Evolutionary conservation across 2,113 vertebrate species (phyloP).

Genomic region (Bufo gargarizans): DNA sequence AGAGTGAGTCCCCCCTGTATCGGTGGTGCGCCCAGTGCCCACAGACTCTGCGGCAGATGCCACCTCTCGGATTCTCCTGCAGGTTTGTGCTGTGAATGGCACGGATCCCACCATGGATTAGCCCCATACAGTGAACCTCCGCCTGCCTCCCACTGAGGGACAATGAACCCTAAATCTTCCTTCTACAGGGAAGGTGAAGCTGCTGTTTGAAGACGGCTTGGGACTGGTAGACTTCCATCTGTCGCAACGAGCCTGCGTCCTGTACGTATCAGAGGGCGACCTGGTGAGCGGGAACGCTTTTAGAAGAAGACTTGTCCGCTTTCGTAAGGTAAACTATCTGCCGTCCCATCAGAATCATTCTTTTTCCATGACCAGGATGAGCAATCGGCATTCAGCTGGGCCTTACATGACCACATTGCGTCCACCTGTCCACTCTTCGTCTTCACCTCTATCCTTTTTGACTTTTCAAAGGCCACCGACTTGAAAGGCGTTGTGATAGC

Average conservation of each 20-base stretch:
- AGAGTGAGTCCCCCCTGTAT: too few relatives aligned
- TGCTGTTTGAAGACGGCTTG: slow-evolving; percentile 82
- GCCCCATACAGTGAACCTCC: too few relatives aligned
- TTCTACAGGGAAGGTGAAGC: slow-evolving; percentile 77
- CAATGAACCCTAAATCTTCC: neutral
- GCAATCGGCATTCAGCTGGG: neutral
- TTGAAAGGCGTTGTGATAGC: slow-evolving; percentile 81
- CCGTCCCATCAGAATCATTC: neutral
- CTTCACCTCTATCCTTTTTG: too few relatives aligned
- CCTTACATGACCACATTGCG: too few relatives aligned
- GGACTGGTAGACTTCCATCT: slow-evolving; percentile 87
- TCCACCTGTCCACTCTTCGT: too few relatives aligned
- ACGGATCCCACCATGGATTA: too few relatives aligned
- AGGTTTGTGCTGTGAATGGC: too few relatives aligned
- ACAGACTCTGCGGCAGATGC: too few relatives aligned
- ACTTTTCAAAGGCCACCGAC: slow-evolving; percentile 71
- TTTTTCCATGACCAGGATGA: neutral
- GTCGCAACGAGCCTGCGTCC: slow-evolving; percentile 79
- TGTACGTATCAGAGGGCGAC: slow-evolving; percentile 90
- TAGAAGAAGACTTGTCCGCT: slow-evolving; percentile 84
- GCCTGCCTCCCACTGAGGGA: too few relatives aligned
- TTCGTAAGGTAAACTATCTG: slow-evolving; percentile 84
- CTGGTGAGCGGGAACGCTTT: slow-evolving; percentile 82
- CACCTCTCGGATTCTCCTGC: too few relatives aligned
- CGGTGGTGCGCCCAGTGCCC: too few relatives aligned